phyloP scores from a whole-genome alignment of 2,888 invertebrate genomes.

The Heliconius cydno region DNA sequence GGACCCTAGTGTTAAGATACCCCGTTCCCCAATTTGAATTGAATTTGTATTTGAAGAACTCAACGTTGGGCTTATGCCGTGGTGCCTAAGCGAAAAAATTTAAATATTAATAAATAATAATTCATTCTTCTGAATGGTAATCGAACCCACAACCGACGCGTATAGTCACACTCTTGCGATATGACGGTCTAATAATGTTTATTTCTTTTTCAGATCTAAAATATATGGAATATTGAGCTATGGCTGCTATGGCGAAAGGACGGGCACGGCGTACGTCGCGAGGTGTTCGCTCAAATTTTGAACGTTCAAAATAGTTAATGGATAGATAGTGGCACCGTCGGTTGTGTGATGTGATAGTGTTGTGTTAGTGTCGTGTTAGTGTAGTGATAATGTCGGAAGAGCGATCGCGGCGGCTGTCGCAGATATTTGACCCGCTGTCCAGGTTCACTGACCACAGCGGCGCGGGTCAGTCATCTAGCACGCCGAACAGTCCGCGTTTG shows the following conservation, averaged over 20 bases:
- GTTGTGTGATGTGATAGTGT: slow-evolving; percentile 72
- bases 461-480: slow-evolving; percentile 83
- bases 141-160: too few species aligned
- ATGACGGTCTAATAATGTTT: slow-evolving; percentile 40
- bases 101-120: too few species aligned
- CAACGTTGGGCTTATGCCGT: too few species aligned
- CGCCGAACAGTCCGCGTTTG: slow-evolving; percentile 89
- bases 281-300: slow-evolving; percentile 69
- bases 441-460: slow-evolving; percentile 87
- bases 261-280: slow-evolving; percentile 69
- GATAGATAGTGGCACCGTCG: slow-evolving; percentile 58
- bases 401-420: slow-evolving; percentile 89
- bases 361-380: slow-evolving; percentile 57
- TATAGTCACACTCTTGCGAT: too few species aligned
- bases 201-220: slow-evolving; percentile 77
- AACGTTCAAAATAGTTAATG: slow-evolving; percentile 74
- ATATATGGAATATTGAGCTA: slow-evolving; percentile 49
- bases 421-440: slow-evolving; percentile 92
- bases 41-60: too few species aligned
- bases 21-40: too few species aligned
- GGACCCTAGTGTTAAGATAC: too few species aligned
- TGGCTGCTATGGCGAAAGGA: slow-evolving; percentile 64
- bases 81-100: too few species aligned
- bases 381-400: slow-evolving; percentile 84
- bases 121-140: too few species aligned